Evolutionary conservation across 2,113 vertebrate genomes (phyloP), one percentile per base, ranked within the genome.

Genomic region (Chitala chitala): DNA sequence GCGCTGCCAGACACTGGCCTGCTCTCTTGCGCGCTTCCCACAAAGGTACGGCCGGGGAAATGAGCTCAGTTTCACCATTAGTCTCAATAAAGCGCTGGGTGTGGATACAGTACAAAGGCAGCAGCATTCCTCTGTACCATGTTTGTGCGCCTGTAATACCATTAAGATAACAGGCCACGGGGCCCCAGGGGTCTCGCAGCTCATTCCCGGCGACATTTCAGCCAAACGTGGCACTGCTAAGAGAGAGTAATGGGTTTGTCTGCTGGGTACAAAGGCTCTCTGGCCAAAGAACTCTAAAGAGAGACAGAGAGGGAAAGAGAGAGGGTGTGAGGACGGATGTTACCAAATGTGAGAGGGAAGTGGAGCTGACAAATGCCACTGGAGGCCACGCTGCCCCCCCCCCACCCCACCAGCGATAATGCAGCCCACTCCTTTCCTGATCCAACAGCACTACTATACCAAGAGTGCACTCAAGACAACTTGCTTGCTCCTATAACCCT

Each of bases 51-150:
- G 40, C 64, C 26, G n/a, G 3, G 64, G 9, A 36, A 55, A 22
- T 33, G 51, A 51, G 74, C 73, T 72, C 79, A 81, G 78, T 77
- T 82, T 69, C 69, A 71, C 76, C 76, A 81, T 79, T 82, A 84
- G 76, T 84, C 78, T 82, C 78, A 80, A 82, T 84, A 79, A 77
- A 69, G 73, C 17, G 4, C 42, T 38, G 20, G 2, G 3, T 1
- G 42, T 42, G 40, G 56, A 44, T 65, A 36, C 26, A 65, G 56
- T 53, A 36, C 40, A 63, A 36, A 44, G 70, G 50, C 24, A 71
- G 66, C 71, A 51, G 50, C 22, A 64, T 76, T 79, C 76, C 63
- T 81, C 79, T 68, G 54, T 44, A 64, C 56, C 42, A 24, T 73
- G 74, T 77, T 75, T 73, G 75, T 71, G 46, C 46, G 48, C 64